Conservation (phyloP, 2,113 vertebrate species). For the Carlito syrichta region DNA sequence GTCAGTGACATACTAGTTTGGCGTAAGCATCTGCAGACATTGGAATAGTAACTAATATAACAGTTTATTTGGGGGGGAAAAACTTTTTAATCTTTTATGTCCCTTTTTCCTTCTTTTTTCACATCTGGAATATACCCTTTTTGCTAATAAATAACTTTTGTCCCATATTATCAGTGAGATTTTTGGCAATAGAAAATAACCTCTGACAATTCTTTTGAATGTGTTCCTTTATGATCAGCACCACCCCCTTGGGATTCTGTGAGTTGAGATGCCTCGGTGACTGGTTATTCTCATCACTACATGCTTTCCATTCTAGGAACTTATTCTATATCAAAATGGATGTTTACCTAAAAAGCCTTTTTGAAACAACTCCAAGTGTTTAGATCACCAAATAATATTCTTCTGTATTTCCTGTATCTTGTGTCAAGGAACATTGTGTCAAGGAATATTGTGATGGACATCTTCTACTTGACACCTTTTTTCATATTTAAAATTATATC, state of each 20-base stretch:
- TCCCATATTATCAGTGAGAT: not conserved
- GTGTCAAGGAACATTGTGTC: not conserved
- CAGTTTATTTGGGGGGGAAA: not conserved
- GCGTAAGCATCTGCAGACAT: not conserved
- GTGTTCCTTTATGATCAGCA: not conserved
- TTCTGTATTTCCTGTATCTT: not conserved
- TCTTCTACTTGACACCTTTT: not conserved
- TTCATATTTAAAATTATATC: not conserved
- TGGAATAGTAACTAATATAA: not conserved
- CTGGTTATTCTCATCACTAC: not conserved
- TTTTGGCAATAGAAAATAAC: constrained; percentile 6
- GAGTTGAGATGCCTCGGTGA: not conserved
- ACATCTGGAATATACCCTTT: not conserved
- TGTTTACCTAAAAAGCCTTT: not conserved
- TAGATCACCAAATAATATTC: not conserved
- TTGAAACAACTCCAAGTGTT: not conserved
- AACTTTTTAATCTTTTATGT: not conserved
- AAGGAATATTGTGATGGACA: not conserved
- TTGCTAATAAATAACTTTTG: constrained; percentile 3
- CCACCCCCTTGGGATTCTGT: not conserved
- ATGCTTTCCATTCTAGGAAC: not conserved
- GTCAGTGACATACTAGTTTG: not conserved
- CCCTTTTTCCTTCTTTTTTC: not conserved
- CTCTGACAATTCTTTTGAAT: not conserved
- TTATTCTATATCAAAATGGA: not conserved